Evolutionary conservation across 2,113 vertebrate genomes (phyloP).

Genomic region (Atrichornis clamosus): DNA sequence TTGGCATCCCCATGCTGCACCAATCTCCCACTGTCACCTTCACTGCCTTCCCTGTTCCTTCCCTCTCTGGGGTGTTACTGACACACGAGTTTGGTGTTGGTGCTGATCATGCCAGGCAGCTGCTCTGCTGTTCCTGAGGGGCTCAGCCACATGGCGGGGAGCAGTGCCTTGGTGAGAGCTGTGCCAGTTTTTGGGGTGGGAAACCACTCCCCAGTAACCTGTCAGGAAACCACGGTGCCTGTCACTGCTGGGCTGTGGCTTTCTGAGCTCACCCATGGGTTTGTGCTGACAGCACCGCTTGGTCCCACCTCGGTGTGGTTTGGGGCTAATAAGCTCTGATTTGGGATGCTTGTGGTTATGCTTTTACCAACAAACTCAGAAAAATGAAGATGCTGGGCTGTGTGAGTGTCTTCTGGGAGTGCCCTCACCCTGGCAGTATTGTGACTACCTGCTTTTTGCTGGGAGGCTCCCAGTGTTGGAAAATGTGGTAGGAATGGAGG

Average conservation of each 20-base stretch:
- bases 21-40: background rate
- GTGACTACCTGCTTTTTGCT: background rate
- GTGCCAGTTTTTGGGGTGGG: background rate
- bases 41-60: background rate
- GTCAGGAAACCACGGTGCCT: background rate
- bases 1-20: background rate
- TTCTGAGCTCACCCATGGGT: background rate
- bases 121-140: background rate
- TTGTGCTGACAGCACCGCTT: accelerated
- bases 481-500: background rate
- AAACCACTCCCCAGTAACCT: background rate
- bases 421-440: accelerated
- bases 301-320: background rate
- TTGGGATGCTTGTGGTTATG: accelerated
- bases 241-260: background rate
- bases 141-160: background rate
- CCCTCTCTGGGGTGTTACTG: background rate
- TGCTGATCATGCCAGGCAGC: background rate
- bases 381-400: background rate
- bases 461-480: background rate
- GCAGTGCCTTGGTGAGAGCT: background rate
- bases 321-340: background rate
- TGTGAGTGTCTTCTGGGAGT: background rate
- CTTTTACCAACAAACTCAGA: background rate
- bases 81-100: accelerated